Conservation (phyloP, 2,888 invertebrate species). For the Caprella mutica region DNA sequence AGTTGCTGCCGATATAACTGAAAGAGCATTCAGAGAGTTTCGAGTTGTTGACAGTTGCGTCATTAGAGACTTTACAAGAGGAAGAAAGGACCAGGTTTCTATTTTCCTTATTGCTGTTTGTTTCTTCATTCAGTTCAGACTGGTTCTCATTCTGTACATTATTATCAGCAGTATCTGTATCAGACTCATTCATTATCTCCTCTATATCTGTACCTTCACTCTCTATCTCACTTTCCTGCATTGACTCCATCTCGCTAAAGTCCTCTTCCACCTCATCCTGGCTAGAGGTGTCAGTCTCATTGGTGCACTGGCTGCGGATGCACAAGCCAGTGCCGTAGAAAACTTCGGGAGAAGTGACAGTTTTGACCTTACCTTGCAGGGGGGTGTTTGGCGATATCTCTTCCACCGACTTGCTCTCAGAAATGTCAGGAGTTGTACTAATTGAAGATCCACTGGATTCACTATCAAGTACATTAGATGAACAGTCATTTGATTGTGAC, state of each 20-base stretch:
- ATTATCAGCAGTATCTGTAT: no score
- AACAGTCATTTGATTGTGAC: background rate
- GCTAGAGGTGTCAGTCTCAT: background rate
- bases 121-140: background rate
- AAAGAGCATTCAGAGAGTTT: no score
- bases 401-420: background rate
- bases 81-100: no score
- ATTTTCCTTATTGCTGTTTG: background rate
- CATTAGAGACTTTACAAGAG: no score
- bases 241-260: conserved; percentile 2
- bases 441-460: background rate
- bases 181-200: no score
- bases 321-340: conserved; percentile 33
- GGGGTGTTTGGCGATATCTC: no score
- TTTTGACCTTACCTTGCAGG: no score
- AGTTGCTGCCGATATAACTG: no score
- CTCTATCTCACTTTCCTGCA: conserved; percentile 11
- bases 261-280: conserved; percentile 16
- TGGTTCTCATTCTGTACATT: conserved; percentile 12
- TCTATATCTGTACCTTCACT: no score
- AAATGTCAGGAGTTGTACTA: background rate
- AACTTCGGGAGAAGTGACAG: no score
- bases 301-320: conserved; percentile 13
- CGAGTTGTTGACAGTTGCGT: no score
- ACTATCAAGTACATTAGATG: background rate